Percentiles rank a stretch among this genome's conserved stretches.
Conservation (phyloP, 2,113 vertebrate species). For the Tragelaphus scriptus region DNA sequence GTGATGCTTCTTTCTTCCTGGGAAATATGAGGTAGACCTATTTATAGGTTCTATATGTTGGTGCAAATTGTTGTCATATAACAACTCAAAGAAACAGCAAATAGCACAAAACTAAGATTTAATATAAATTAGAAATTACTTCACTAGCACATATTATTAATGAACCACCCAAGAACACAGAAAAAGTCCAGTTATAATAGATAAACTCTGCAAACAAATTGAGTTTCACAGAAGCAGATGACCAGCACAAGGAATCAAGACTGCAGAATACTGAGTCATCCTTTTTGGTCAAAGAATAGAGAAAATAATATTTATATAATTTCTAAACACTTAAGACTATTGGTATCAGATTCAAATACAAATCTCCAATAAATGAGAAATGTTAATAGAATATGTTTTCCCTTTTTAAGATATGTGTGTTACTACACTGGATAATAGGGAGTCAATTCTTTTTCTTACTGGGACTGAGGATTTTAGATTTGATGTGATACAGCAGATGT, state of each 20-base stretch:
- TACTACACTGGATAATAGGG: neutral
- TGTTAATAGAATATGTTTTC: neutral
- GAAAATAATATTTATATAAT: neutral
- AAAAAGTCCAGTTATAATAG: neutral
- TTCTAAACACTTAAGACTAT: neutral
- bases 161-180: neutral
- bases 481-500: neutral
- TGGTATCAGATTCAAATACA: neutral
- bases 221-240: neutral
- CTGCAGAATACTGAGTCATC: neutral
- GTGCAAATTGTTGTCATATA: neutral
- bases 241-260: neutral
- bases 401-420: neutral
- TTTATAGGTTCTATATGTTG: neutral
- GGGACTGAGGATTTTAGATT: neutral
- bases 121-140: neutral
- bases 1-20: neutral
- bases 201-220: neutral
- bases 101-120: neutral
- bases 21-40: neutral
- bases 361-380: neutral
- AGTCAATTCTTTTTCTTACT: neutral
- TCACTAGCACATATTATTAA: neutral
- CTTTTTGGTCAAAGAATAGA: neutral
- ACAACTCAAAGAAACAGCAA: neutral